Conservation (phyloP, 1,140 invertebrate species). For the Goniozus legneri region DNA sequence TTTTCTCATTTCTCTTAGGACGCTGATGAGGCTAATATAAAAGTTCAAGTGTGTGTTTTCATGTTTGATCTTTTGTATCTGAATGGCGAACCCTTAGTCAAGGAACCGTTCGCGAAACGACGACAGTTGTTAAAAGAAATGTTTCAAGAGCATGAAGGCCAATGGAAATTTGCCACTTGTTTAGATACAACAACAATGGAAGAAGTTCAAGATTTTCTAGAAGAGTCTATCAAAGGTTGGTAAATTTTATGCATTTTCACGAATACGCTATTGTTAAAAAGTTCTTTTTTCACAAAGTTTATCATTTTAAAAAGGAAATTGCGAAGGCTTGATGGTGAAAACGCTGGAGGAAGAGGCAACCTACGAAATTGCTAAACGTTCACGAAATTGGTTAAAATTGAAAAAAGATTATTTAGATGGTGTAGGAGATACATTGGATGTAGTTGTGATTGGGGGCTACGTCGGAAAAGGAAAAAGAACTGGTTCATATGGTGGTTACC, state of each 20-base stretch:
- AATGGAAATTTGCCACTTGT: constrained; percentile 86
- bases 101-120: constrained; percentile 72
- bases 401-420: constrained; percentile 98
- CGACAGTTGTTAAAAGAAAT: constrained; percentile 71
- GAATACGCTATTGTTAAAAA: constrained; percentile 1
- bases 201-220: constrained; percentile 91
- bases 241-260: constrained; percentile 3
- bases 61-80: constrained; percentile 96
- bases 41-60: constrained; percentile 96
- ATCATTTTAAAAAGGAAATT: constrained; percentile 66
- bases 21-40: constrained; percentile 84
- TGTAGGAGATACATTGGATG: constrained; percentile 89
- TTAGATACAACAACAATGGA: constrained; percentile 85
- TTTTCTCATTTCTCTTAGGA: constrained; percentile 59
- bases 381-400: constrained; percentile 95
- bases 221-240: constrained; percentile 88
- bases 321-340: constrained; percentile 99
- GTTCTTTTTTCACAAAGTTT: not conserved
- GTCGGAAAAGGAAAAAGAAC: constrained; percentile 91
- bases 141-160: constrained; percentile 75
- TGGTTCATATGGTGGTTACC: constrained; percentile 92
- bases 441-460: constrained; percentile 96
- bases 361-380: constrained; percentile 97
- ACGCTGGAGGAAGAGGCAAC: constrained; percentile 88
- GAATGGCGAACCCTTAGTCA: constrained; percentile 86